Conservation (phyloP, 2,888 invertebrate species). For the Belgica antarctica region DNA sequence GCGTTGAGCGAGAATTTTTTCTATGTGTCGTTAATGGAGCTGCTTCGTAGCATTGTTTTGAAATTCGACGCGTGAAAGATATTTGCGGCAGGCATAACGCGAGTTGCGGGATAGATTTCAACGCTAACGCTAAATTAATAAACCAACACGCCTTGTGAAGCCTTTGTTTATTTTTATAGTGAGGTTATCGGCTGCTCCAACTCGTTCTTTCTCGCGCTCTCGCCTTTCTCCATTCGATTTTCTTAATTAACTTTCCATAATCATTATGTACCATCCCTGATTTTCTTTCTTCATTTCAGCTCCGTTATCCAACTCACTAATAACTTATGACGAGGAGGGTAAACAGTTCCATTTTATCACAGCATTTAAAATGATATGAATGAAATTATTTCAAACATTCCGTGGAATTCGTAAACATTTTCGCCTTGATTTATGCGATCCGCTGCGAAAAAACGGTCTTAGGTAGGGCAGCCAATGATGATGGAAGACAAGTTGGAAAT, state of each 20-base stretch:
- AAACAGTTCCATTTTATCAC: background rate
- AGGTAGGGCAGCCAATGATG: too few relatives aligned
- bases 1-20: background rate
- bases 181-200: slow-evolving; percentile 10
- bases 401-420: background rate
- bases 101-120: slow-evolving; percentile 19
- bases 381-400: slow-evolving; percentile 12
- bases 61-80: too few relatives aligned
- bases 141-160: slow-evolving; percentile 20
- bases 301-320: background rate
- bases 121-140: slow-evolving; percentile 26
- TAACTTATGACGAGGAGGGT: background rate
- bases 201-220: background rate
- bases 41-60: too few relatives aligned
- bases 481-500: too few relatives aligned
- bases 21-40: too few relatives aligned
- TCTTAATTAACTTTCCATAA: slow-evolving; percentile 39
- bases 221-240: background rate
- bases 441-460: too few relatives aligned
- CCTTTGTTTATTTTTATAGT: slow-evolving; percentile 34
- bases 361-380: too few relatives aligned
- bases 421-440: background rate
- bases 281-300: slow-evolving; percentile 3
- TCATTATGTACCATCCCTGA: slow-evolving; percentile 39
- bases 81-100: background rate